Conservation (phyloP, 2,888 invertebrate genomes). For the Proisotoma minuta region DNA sequence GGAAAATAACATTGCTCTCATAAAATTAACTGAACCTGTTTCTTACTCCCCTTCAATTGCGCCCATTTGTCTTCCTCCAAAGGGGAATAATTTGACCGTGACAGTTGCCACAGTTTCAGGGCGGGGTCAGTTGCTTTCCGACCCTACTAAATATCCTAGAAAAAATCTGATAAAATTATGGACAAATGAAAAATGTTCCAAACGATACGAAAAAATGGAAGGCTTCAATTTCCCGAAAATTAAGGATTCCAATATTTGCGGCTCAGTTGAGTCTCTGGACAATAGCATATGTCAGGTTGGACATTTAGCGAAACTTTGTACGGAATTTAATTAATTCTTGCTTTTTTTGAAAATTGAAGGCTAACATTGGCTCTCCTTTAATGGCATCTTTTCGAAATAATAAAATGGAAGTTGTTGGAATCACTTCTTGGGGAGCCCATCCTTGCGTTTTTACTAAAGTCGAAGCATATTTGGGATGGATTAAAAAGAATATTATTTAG, state of each 20-base stretch:
- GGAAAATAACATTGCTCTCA: slow-evolving; percentile 77
- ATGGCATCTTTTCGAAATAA: background rate
- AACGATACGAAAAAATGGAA: background rate
- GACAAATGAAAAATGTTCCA: slow-evolving; percentile 11
- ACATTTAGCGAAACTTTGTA: too few species aligned
- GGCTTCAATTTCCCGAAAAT: slow-evolving; percentile 5
- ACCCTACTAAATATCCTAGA: slow-evolving; percentile 11
- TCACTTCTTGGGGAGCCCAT: slow-evolving; percentile 16
- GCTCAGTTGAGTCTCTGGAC: background rate
- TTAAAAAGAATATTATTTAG: background rate
- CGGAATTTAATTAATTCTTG: too few species aligned
- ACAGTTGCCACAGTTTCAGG: background rate
- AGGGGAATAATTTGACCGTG: background rate
- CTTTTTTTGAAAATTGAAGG: too few species aligned
- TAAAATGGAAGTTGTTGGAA: slow-evolving; percentile 7
- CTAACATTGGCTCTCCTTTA: slow-evolving; percentile 16
- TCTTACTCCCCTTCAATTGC: slow-evolving; percentile 66
- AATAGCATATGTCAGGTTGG: slow-evolving; percentile 1
- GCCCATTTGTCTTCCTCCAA: slow-evolving; percentile 63
- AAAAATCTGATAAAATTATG: slow-evolving; percentile 15
- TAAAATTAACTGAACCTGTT: slow-evolving; percentile 73
- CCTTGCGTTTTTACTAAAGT: slow-evolving; percentile 11
- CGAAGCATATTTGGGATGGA: background rate
- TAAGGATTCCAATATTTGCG: slow-evolving; percentile 9
- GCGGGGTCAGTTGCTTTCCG: slow-evolving; percentile 15